phyloP scores from a whole-genome alignment of 2,888 invertebrate genomes.

The Callyntrura guangdongensis region DNA sequence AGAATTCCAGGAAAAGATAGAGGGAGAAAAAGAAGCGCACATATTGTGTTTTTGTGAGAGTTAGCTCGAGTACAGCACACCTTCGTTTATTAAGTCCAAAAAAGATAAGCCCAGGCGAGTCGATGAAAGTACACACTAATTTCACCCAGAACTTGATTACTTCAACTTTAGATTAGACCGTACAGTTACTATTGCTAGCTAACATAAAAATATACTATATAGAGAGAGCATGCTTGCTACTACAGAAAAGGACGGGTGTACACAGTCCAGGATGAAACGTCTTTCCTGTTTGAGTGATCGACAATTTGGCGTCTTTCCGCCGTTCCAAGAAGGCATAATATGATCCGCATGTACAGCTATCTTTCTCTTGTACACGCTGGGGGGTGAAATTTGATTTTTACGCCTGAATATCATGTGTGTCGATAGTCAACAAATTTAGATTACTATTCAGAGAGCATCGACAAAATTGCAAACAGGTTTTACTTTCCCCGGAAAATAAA shows the following conservation, averaged over 20 bases:
- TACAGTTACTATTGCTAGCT: not conserved
- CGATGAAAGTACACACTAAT: constrained; percentile 50
- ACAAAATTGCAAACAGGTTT: constrained; percentile 30
- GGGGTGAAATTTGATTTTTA: constrained; percentile 3
- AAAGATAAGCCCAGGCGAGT: not conserved
- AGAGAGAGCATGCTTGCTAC: not conserved
- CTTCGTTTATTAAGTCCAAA: constrained; percentile 16
- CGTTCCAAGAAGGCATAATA: constrained; percentile 51
- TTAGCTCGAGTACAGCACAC: constrained; percentile 19
- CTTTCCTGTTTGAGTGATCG: constrained; percentile 62
- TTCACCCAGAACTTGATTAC: constrained; percentile 34
- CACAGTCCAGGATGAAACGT: too few species aligned
- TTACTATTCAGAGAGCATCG: constrained; percentile 26
- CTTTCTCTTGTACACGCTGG: constrained; percentile 27
- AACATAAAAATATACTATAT: not conserved
- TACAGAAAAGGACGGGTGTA: not conserved
- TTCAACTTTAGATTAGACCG: constrained; percentile 16
- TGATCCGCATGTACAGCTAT: constrained; percentile 41
- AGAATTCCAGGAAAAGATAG: too few species aligned
- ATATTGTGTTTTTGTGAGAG: constrained; percentile 4
- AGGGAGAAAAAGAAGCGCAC: not conserved
- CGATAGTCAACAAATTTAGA: constrained; percentile 9
- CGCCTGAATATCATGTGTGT: not conserved
- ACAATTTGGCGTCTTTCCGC: constrained; percentile 35
- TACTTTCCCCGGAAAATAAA: constrained; percentile 27